Percentiles rank a stretch among this genome's conserved stretches.
These are phyloP conservation scores for Rhagium mordax DNA, from an alignment of 2,888 invertebrate genomes.

Conservation along the genomic window DNA sequence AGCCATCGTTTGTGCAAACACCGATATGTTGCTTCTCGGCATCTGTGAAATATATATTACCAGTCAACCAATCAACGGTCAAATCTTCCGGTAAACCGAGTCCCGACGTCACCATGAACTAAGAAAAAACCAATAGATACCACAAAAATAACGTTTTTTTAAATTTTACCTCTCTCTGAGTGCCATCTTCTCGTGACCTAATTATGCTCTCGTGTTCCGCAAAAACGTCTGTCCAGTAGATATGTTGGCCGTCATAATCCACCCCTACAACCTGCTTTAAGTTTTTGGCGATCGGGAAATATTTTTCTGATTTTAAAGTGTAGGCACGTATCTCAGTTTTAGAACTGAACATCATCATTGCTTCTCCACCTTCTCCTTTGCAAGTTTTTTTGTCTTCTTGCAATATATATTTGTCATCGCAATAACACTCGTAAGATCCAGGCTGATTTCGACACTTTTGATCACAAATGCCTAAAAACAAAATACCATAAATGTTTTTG, in stretches of 20 bases:
- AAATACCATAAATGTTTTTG: no score
- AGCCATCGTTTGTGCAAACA: slow-evolving; percentile 81
- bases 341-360: slow-evolving; percentile 79
- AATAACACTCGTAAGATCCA: slow-evolving; percentile 77
- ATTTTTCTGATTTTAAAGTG: slow-evolving; percentile 73
- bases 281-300: slow-evolving; percentile 71
- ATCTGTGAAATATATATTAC: slow-evolving; percentile 89
- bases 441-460: slow-evolving; percentile 77
- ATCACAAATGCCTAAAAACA: slow-evolving; percentile 73
- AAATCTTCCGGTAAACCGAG: slow-evolving; percentile 83
- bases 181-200: slow-evolving; percentile 76
- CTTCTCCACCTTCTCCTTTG: slow-evolving; percentile 75
- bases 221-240: slow-evolving; percentile 86
- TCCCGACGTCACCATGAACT: slow-evolving; percentile 72
- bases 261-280: slow-evolving; percentile 79
- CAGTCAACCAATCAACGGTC: slow-evolving; percentile 84
- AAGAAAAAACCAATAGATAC: background rate
- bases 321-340: slow-evolving; percentile 77
- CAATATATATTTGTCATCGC: slow-evolving; percentile 74
- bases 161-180: slow-evolving; percentile 72
- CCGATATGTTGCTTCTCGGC: slow-evolving; percentile 79
- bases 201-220: slow-evolving; percentile 82
- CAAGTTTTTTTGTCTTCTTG: slow-evolving; percentile 73
- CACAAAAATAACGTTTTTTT: background rate
- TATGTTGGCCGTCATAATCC: slow-evolving; percentile 77